Base-by-base conservation (phyloP, 2,797 vertebrate genomes). In the Cygnus olor region DNA sequence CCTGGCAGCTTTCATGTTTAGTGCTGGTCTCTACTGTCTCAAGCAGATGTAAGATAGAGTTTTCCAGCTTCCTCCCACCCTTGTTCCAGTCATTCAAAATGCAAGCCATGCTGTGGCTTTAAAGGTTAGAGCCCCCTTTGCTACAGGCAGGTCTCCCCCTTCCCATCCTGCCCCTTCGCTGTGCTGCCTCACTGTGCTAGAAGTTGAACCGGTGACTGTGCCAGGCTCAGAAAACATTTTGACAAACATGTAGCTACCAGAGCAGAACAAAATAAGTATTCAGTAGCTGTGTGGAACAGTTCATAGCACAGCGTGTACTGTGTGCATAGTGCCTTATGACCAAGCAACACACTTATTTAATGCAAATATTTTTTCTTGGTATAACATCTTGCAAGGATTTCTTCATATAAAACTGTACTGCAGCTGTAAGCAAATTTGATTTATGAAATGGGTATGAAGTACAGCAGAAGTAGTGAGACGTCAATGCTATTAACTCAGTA, bases 31-130 rank as follows among this genome's bases (percentile, higher is more conserved):
- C 74, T 86, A 71, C 80, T 84, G 54, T 57, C 83, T 81, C 0
- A 0, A 63, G 51, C 74, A 92, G 70, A 51, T 61, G 6, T 66
- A 54, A 49, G 25, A 19, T 6, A n/a, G 51, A 16, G 69, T 80
- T 84, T 84, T n/a, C 57, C 30, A 85, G 83, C 85, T 83, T 68
- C 57, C 84, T 91, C 49, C 65, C 65, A 66, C 38, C 57, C 57
- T 20, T 40, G 34, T 60, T 70, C 57, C 69, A 80, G 44, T 32
- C n/a, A 47, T 49, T 72, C 72, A 57, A 66, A 85, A 73, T 11
- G n/a, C 54, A 72, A 54, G 53, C 57, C 7, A 2, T 53, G 69
- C 88, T 63, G 51, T 40, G 77, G 32, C 11, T 56, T 42, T 34
- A n/a, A 40, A 57, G 34, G 42, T 20, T 36, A 10, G 4, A 53